Evolutionary conservation across 2,113 vertebrate species (phyloP).

Genomic region (Tupaia tana): DNA sequence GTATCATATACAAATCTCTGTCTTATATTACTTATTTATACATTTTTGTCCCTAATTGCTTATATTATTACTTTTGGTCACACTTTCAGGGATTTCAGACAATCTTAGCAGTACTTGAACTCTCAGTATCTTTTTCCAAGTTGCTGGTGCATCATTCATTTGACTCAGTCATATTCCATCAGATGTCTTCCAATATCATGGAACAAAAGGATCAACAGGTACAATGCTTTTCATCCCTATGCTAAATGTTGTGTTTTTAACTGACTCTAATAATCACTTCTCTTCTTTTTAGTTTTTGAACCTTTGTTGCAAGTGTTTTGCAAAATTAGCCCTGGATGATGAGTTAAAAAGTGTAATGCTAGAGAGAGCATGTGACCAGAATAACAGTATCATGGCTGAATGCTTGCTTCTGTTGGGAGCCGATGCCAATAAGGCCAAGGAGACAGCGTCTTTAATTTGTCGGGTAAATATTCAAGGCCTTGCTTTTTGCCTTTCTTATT

Average conservation of each 20-base stretch:
- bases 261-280: slow-evolving; percentile 52
- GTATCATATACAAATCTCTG: background rate
- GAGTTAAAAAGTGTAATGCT: slow-evolving; percentile 92
- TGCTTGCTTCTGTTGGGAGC: slow-evolving; percentile 94
- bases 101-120: slow-evolving; percentile 89
- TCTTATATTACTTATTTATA: background rate
- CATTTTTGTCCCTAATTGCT: background rate
- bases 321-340: slow-evolving; percentile 90
- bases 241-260: background rate
- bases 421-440: slow-evolving; percentile 92
- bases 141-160: slow-evolving; percentile 92
- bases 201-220: slow-evolving; percentile 89
- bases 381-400: slow-evolving; percentile 91
- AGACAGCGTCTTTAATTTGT: slow-evolving; percentile 92
- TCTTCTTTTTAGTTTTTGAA: slow-evolving; percentile 88
- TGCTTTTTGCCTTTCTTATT: background rate
- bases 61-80: slow-evolving; percentile 25
- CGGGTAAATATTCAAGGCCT: slow-evolving; percentile 87
- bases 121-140: slow-evolving; percentile 90
- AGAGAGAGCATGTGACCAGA: slow-evolving; percentile 92
- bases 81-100: slow-evolving; percentile 91
- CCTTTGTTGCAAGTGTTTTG: slow-evolving; percentile 92
- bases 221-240: background rate
- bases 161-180: slow-evolving; percentile 92
- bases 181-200: slow-evolving; percentile 87